phyloP scores from a whole-genome alignment of 1,140 invertebrate species.

The Atta cephalotes region DNA sequence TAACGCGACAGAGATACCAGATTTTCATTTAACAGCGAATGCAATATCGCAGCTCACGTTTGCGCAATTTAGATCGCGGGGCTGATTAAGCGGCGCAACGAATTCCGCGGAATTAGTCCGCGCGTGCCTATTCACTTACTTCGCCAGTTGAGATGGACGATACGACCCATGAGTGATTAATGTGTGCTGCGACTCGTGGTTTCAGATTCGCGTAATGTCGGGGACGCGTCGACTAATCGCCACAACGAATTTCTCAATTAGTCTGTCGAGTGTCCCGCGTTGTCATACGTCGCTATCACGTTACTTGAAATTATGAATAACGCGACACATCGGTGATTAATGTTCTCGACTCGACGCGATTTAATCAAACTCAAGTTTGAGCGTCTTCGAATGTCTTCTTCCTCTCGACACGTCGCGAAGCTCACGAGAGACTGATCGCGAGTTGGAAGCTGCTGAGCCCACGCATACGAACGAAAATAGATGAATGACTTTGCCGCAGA shows the following conservation, averaged over 20 bases:
- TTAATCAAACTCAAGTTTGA: neutral
- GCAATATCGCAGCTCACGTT: neutral
- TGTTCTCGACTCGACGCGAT: neutral
- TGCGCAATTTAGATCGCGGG: neutral
- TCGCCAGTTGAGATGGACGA: slow-evolving; percentile 74
- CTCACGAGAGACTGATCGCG: slow-evolving; percentile 58
- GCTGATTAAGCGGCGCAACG: slow-evolving; percentile 18
- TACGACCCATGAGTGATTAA: slow-evolving; percentile 72
- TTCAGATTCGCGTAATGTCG: slow-evolving; percentile 5
- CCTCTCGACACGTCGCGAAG: slow-evolving; percentile 48
- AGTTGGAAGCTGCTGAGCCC: slow-evolving; percentile 48
- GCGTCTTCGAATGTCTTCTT: neutral
- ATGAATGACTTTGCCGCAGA: slow-evolving; percentile 60
- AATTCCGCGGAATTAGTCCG: neutral
- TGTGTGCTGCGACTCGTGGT: neutral
- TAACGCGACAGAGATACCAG: neutral
- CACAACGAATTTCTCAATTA: slow-evolving; percentile 37
- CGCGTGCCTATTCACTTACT: slow-evolving; percentile 69
- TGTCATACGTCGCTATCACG: neutral
- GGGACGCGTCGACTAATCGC: neutral
- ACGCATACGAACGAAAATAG: slow-evolving; percentile 63
- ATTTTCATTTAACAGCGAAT: neutral
- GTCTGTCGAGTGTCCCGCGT: neutral
- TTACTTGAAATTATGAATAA: neutral
- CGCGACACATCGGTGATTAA: slow-evolving; percentile 16